These are phyloP conservation scores for Sinosuthora webbiana DNA, from an alignment of 2,113 vertebrate genomes.

Conservation along the genomic window DNA sequence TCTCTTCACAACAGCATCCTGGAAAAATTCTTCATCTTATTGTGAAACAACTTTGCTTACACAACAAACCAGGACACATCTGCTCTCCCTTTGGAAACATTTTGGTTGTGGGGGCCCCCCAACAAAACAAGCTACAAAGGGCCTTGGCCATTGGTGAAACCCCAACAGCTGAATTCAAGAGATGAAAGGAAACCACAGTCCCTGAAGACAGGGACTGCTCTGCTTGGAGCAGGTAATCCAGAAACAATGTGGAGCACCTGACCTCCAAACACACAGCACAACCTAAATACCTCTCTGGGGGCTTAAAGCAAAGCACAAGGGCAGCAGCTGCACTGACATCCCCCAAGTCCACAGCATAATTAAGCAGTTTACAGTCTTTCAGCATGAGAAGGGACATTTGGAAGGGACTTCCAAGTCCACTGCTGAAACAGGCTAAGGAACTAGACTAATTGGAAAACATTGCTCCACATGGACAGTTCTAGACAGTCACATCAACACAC, in stretches of 20 bases:
- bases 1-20: background rate
- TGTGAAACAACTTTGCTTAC: background rate
- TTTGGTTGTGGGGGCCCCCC: accelerated
- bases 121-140: background rate
- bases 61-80: background rate
- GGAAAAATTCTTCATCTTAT: background rate
- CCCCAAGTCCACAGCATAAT: accelerated
- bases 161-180: background rate
- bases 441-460: background rate
- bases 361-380: background rate
- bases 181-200: background rate
- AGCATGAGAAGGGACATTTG: background rate
- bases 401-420: background rate
- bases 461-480: accelerated
- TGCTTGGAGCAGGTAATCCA: background rate
- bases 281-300: background rate
- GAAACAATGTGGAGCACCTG: accelerated
- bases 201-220: background rate
- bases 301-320: background rate
- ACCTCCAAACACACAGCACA: background rate
- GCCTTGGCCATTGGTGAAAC: background rate
- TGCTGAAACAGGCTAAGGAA: background rate
- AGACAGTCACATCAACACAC: background rate
- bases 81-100: background rate
- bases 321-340: background rate